phyloP scores from a whole-genome alignment of 2,888 invertebrate genomes.

The Rutpela maculata region DNA sequence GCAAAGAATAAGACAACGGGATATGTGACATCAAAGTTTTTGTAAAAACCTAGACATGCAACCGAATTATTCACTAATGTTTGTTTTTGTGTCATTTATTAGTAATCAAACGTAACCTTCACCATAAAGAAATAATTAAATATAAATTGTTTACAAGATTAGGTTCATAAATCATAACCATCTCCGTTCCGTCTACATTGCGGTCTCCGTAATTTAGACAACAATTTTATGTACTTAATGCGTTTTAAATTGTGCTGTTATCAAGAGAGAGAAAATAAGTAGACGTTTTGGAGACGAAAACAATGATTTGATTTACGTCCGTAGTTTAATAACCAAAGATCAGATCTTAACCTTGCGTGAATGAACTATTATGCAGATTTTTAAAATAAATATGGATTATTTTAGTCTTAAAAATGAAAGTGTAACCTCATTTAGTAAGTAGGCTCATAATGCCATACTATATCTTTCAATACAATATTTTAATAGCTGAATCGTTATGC shows the following conservation, averaged over 20 bases:
- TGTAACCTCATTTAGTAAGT: too few species aligned
- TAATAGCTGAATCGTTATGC: neutral
- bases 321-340: neutral
- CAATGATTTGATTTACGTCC: neutral
- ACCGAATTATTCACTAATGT: neutral
- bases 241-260: slow-evolving; percentile 46
- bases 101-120: neutral
- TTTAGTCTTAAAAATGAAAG: too few species aligned
- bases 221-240: slow-evolving; percentile 43
- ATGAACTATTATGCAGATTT: too few species aligned
- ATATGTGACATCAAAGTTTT: too few species aligned
- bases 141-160: slow-evolving; percentile 7
- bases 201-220: neutral
- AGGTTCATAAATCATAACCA: neutral
- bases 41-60: too few species aligned
- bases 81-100: neutral
- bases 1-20: too few species aligned
- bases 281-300: slow-evolving; percentile 42
- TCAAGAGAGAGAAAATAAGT: slow-evolving; percentile 27
- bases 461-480: too few species aligned
- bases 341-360: neutral
- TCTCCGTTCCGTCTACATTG: neutral
- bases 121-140: neutral
- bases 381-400: too few species aligned
- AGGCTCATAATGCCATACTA: too few species aligned